Conservation (phyloP, 1,140 invertebrate genomes). For the Saccostrea cuccullata region DNA sequence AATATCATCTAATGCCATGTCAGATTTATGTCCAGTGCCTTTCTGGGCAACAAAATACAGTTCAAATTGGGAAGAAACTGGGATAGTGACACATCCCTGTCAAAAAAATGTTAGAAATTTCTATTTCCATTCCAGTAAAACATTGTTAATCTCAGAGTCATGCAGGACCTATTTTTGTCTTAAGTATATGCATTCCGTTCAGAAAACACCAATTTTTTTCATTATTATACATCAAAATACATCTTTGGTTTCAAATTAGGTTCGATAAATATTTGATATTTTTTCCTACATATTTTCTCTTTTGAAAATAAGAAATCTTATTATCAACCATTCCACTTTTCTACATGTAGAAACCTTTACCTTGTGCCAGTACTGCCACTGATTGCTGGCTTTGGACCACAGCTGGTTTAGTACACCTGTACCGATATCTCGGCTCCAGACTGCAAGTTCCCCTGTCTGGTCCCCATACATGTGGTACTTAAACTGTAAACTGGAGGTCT, state of each 20-base stretch:
- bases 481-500: slow-evolving; percentile 36
- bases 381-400: slow-evolving; percentile 39
- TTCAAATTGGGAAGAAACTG: background rate
- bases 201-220: no score
- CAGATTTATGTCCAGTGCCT: slow-evolving; percentile 34
- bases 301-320: no score
- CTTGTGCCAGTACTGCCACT: slow-evolving; percentile 30
- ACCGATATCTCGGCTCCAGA: background rate
- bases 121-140: background rate
- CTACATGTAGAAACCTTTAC: background rate
- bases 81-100: slow-evolving; percentile 24
- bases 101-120: background rate
- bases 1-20: slow-evolving; percentile 45
- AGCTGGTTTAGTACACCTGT: background rate
- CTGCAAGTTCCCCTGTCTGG: background rate
- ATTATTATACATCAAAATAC: no score
- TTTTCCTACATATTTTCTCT: no score
- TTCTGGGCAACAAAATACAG: slow-evolving; percentile 38
- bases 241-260: no score
- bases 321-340: no score
- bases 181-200: no score
- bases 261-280: no score
- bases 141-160: no score
- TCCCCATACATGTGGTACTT: slow-evolving; percentile 39
- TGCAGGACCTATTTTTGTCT: no score